A percentile compares a stretch with the other conserved stretches of the same genome.
Evolutionary conservation across 1,140 invertebrate genomes (phyloP).

Genomic region (Wiebesia pumilae): DNA sequence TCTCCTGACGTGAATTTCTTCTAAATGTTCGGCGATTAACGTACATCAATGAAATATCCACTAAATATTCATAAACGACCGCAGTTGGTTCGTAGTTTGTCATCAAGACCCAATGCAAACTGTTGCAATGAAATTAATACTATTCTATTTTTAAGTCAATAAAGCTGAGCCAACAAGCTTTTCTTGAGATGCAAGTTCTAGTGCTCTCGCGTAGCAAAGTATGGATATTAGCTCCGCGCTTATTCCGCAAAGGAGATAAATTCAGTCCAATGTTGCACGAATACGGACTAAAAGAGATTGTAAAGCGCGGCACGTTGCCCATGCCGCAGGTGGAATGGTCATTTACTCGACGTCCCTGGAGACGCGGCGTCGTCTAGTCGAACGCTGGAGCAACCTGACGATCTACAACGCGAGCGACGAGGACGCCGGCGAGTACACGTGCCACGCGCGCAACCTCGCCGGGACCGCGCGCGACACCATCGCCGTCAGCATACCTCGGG

Average conservation of each 20-base stretch:
- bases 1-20: background rate
- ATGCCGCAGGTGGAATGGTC: slow-evolving; percentile 47
- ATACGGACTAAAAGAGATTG: background rate
- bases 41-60: background rate
- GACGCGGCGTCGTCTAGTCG: slow-evolving; percentile 62
- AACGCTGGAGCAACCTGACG: slow-evolving; percentile 84
- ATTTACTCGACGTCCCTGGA: slow-evolving; percentile 62
- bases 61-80: background rate
- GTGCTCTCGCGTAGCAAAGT: no score
- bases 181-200: no score
- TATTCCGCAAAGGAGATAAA: no score
- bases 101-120: background rate
- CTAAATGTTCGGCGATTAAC: background rate
- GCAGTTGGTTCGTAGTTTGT: no score
- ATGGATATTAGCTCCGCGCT: no score
- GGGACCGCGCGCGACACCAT: slow-evolving; percentile 82
- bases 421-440: slow-evolving; percentile 88
- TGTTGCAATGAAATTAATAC: no score
- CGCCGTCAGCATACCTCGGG: slow-evolving; percentile 82
- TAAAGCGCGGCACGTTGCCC: background rate
- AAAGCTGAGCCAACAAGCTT: no score
- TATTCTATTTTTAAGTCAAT: no score
- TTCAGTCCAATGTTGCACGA: no score
- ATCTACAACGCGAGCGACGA: slow-evolving; percentile 83
- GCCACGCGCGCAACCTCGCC: slow-evolving; percentile 84